Evolutionary conservation across 1,140 invertebrate species (phyloP), one percentile per base, ranked within the genome.

Genomic region (Aphelenchoides avenae): DNA sequence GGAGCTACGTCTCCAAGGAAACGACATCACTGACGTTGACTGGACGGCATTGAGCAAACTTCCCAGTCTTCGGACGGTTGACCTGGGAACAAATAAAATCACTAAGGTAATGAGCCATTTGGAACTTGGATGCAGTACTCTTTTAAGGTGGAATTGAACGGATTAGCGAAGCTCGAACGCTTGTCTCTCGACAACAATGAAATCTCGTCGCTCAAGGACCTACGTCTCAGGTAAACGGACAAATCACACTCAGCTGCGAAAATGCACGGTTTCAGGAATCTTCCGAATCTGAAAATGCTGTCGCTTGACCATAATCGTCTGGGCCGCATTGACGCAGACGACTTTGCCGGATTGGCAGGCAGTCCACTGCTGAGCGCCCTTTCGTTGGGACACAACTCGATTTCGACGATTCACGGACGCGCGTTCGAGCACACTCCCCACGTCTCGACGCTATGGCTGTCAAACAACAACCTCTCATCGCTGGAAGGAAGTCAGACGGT

Each of bases 161-260:
- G 47, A 56, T 42, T 71, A 15, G 36, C 49, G 9, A 57, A 71
- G n/a, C 50, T 71, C 11, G 44, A 68, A 40, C 53, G 54, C 26
- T 42, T 71, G 7, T 46, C 66, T n/a, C 48, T 71, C 29, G 73
- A 71, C 46, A 71, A 73, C 57, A 71, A 71, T 30, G 55, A 44
- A 18, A 73, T 71, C 36, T 30, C 52, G 11, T 51, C 30, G 48
- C 22, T 15, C 31, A 26, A 42, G 40, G 48, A 52, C n/a, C 5
- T 51, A 9, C 51, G 3, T 13, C 15, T 46, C n/a, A 3, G n/a
- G n/a, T n/a, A n/a, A n/a, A n/a, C n/a, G n/a, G n/a, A n/a, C n/a
- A n/a, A n/a, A n/a, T n/a, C n/a, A n/a, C 34, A 3, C 34, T n/a
- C 34, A 6, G 18, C 18, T 6, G 15, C 41, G 7, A 34, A 30